phyloP scores from a whole-genome alignment of 2,888 invertebrate genomes.

The Colletes collaris region DNA sequence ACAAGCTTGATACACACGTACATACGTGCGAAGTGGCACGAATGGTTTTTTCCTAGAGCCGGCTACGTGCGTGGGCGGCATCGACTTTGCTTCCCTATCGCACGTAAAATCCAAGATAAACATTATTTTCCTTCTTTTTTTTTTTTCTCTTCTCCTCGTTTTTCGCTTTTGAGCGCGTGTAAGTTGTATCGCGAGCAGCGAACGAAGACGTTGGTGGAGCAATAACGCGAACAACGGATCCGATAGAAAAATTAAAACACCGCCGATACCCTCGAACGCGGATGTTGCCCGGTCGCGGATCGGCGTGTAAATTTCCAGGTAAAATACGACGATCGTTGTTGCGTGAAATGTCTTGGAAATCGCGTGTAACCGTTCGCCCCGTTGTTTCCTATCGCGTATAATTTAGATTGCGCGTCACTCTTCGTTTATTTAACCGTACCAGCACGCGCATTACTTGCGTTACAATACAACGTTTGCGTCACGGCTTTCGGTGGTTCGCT shows the following conservation, averaged over 20 bases:
- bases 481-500: constrained; percentile 9
- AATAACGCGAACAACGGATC: constrained; percentile 38
- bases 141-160: too few species aligned
- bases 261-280: constrained; percentile 25
- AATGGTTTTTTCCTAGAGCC: constrained; percentile 51
- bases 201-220: constrained; percentile 55
- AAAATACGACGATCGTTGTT: constrained; percentile 34
- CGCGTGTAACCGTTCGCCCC: constrained; percentile 43
- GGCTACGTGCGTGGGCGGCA: constrained; percentile 55
- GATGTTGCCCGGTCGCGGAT: constrained; percentile 29
- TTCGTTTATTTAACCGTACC: constrained; percentile 53
- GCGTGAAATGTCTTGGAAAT: constrained; percentile 49
- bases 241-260: constrained; percentile 22
- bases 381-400: constrained; percentile 48
- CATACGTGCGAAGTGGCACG: constrained; percentile 53
- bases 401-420: constrained; percentile 55
- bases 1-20: constrained; percentile 55
- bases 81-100: constrained; percentile 55
- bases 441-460: constrained; percentile 46
- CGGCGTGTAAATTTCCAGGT: constrained; percentile 30
- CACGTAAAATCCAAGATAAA: constrained; percentile 61
- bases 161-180: neutral
- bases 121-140: constrained; percentile 38
- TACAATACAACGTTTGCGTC: constrained; percentile 43
- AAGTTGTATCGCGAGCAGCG: constrained; percentile 25